Evolutionary conservation across 2,113 vertebrate genomes (phyloP).

Genomic region (Eleginops maclovinus): DNA sequence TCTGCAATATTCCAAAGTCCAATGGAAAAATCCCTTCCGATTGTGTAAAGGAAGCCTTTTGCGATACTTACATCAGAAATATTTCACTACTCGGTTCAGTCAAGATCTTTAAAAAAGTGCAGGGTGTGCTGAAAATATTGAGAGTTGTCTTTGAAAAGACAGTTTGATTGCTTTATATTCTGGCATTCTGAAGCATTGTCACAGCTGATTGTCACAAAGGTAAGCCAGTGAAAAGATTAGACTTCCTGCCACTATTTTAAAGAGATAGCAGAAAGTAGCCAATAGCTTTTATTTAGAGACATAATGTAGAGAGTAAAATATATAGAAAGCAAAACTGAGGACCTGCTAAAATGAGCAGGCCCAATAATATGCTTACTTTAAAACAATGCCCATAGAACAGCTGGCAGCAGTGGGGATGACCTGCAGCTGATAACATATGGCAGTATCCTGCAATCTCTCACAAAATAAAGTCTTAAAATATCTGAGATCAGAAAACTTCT

Average conservation of each 20-base stretch:
- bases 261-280: not conserved
- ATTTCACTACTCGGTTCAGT: too few species aligned
- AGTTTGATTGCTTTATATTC: not conserved
- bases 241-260: not conserved
- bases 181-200: slow-evolving; percentile 4
- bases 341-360: not conserved
- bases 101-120: not conserved
- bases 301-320: not conserved
- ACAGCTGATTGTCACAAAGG: slow-evolving; percentile 14
- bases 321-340: not conserved
- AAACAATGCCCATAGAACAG: slow-evolving; percentile 8
- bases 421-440: slow-evolving; percentile 1
- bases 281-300: not conserved
- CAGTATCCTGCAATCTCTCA: slow-evolving; percentile 7
- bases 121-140: not conserved
- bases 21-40: too few species aligned
- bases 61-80: too few species aligned
- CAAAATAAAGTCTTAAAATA: not conserved
- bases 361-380: not conserved
- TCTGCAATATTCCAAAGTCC: too few species aligned
- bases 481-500: slow-evolving; percentile 16
- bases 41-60: too few species aligned
- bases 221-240: slow-evolving; percentile 3
- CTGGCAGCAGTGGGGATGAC: not conserved
- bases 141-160: not conserved